phyloP scores from a whole-genome alignment of 2,797 vertebrate species.

The Notolepis coatsorum region DNA sequence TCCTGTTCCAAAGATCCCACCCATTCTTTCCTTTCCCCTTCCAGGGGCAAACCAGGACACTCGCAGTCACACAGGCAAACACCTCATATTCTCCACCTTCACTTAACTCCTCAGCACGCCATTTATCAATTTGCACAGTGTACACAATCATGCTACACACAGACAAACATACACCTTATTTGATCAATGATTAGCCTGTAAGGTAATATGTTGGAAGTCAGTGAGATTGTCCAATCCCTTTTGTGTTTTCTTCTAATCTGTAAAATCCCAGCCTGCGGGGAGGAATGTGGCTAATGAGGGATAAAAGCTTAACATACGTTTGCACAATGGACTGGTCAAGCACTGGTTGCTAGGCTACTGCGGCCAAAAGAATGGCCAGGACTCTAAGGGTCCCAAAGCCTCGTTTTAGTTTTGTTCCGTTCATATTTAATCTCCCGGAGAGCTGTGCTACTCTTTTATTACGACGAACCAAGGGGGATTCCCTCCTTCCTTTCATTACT shows the following conservation, averaged over 20 bases:
- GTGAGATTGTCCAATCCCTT: constrained; percentile 80
- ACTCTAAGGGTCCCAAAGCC: constrained; percentile 81
- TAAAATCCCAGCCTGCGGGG: constrained; percentile 84
- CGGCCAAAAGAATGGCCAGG: constrained; percentile 81
- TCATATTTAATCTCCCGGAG: constrained; percentile 87
- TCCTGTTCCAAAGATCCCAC: too few relatives aligned
- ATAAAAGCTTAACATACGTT: constrained; percentile 85
- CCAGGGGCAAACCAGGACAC: constrained; percentile 11
- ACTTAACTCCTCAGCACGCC: constrained; percentile 45
- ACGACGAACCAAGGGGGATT: constrained; percentile 75
- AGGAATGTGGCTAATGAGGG: constrained; percentile 84
- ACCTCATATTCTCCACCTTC: constrained; percentile 33
- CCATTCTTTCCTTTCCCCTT: too few relatives aligned
- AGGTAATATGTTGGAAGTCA: constrained; percentile 86
- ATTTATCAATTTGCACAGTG: constrained; percentile 65
- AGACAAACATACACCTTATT: constrained; percentile 72
- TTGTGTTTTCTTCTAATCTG: constrained; percentile 86
- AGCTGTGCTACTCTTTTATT: constrained; percentile 80
- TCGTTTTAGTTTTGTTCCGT: constrained; percentile 86
- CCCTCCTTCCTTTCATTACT: constrained; percentile 72
- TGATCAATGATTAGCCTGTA: constrained; percentile 80
- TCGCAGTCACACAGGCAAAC: constrained; percentile 21
- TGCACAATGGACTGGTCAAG: constrained; percentile 85
- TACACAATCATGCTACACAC: constrained; percentile 61
- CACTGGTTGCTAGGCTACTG: constrained; percentile 87